These are phyloP conservation scores for Chamaetylas fuelleborni DNA, from an alignment of 2,113 vertebrate genomes.

Conservation along the genomic window DNA sequence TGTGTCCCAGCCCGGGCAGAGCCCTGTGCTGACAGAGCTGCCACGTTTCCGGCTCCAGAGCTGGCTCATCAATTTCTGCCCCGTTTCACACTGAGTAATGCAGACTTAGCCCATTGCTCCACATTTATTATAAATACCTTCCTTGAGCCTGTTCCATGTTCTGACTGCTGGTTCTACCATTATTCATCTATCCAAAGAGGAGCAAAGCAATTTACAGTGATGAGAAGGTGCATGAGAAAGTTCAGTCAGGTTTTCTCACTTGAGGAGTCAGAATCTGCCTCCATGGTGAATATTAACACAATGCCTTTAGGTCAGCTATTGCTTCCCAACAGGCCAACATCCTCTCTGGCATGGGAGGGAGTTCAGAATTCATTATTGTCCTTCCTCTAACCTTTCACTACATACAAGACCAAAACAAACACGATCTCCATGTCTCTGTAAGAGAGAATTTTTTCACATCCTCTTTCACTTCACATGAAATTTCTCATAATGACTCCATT, in stretches of 20 bases:
- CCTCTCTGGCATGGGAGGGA: not conserved
- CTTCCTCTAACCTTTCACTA: conserved; percentile 68
- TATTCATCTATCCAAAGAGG: not conserved
- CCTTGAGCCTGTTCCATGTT: not conserved
- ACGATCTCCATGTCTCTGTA: conserved; percentile 11
- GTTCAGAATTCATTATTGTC: conserved; percentile 26
- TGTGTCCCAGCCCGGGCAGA: accelerated
- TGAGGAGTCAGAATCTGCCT: not conserved
- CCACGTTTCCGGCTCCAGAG: not conserved
- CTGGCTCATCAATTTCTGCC: not conserved
- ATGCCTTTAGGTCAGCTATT: not conserved
- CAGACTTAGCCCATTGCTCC: not conserved
- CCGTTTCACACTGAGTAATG: not conserved
- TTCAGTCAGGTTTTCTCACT: not conserved
- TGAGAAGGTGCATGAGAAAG: not conserved
- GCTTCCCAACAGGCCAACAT: not conserved
- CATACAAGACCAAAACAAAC: conserved; percentile 68
- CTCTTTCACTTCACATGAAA: conserved; percentile 70
- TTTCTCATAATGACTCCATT: conserved; percentile 69
- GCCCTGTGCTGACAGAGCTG: not conserved
- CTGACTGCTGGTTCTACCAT: not conserved
- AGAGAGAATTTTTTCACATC: conserved; percentile 67
- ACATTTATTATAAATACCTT: not conserved
- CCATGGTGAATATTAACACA: not conserved
- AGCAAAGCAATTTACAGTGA: not conserved